Conservation (phyloP, 2,888 invertebrate genomes). For the Mythimna lalbum region DNA sequence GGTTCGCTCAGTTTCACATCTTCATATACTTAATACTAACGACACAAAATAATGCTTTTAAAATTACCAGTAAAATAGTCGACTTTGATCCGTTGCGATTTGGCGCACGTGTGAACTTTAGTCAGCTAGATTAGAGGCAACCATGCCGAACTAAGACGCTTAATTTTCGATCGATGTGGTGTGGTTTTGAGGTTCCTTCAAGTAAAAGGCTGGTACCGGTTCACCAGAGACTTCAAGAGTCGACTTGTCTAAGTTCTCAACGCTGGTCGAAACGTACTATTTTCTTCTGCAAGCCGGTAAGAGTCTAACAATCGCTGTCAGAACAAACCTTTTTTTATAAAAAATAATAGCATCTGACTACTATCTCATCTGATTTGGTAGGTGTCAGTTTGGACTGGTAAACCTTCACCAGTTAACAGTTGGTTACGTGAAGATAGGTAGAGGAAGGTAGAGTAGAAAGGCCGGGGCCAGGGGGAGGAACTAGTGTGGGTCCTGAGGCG, state of each 20-base stretch:
- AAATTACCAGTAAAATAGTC: background rate
- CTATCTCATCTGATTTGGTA: background rate
- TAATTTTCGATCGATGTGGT: background rate
- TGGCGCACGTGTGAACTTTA: background rate
- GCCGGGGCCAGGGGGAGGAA: too few species aligned
- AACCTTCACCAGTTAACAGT: background rate
- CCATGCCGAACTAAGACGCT: background rate
- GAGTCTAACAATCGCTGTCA: background rate
- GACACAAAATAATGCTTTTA: background rate
- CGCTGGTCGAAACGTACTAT: too few species aligned
- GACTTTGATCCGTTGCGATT: background rate
- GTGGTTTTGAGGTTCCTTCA: background rate
- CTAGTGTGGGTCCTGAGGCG: too few species aligned
- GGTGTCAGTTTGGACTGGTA: background rate
- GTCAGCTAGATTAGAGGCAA: background rate
- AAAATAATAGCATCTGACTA: too few species aligned
- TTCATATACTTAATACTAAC: background rate
- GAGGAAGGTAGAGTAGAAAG: too few species aligned
- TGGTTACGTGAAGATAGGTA: background rate
- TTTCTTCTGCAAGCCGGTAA: background rate
- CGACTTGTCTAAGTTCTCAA: too few species aligned
- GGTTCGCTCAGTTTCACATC: background rate
- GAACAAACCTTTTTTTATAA: too few species aligned
- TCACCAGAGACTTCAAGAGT: too few species aligned
- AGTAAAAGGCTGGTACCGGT: background rate